phyloP scores from a whole-genome alignment of 2,888 invertebrate genomes.

The Ophioninae sp. region DNA sequence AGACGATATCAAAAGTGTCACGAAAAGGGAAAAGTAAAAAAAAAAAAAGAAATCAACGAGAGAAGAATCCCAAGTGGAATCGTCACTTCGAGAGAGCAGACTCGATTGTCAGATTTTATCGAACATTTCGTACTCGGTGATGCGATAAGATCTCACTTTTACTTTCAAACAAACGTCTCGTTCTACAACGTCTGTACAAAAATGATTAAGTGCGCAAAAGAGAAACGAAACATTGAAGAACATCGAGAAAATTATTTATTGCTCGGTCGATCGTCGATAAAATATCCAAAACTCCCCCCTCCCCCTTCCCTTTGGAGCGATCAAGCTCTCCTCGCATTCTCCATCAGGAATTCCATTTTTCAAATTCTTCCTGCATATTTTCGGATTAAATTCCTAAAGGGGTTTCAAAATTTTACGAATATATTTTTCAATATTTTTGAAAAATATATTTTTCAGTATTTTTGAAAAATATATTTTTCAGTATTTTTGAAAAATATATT shows the following conservation, averaged over 20 bases:
- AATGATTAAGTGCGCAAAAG: neutral
- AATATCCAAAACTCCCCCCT: neutral
- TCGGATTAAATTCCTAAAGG: too few relatives aligned
- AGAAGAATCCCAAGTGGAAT: slow-evolving; percentile 9
- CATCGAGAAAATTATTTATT: slow-evolving; percentile 7
- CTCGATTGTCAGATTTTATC: slow-evolving; percentile 48
- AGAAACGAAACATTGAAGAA: neutral
- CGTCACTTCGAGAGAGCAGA: neutral
- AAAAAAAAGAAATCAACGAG: neutral
- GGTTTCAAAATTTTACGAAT: too few relatives aligned
- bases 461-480: too few relatives aligned
- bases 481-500: too few relatives aligned
- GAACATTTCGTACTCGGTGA: slow-evolving; percentile 30
- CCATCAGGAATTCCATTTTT: neutral
- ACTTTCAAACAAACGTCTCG: neutral
- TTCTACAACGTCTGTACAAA: neutral
- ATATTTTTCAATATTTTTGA: too few relatives aligned
- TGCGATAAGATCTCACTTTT: neutral
- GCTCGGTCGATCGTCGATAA: neutral
- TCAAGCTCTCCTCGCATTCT: neutral
- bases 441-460: too few relatives aligned
- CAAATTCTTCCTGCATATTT: too few relatives aligned
- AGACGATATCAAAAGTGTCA: neutral
- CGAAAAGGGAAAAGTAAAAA: neutral
- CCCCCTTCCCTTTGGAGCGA: neutral